Evolutionary conservation across 2,888 invertebrate species (phyloP), one percentile per base, ranked within the genome.

Genomic region (Drosophila greeni): DNA sequence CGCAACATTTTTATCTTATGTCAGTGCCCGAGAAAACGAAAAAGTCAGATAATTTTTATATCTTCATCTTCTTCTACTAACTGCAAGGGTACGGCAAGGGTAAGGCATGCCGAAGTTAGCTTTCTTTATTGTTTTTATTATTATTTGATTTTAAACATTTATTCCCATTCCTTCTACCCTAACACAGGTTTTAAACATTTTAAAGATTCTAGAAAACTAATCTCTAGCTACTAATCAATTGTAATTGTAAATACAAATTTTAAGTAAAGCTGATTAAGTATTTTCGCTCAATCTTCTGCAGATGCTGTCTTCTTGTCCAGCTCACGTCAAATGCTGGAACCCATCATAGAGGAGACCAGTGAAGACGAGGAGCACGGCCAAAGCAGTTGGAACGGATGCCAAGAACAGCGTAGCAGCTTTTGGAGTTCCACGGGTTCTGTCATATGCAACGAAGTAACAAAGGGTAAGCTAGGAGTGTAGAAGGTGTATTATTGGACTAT

Each of bases 271-370:
- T 20, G 20, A 18, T 45, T 12, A 14, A 20, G 14, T 6, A 31
- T 53, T 14, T 12, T 5, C n/a, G 3, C 6, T n/a, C 29, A 9
- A 20, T 14, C 11, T 7, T 1, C 66, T 53, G 0, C 72, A 88
- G 89, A 88, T 86, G 88, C 86, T 66, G 80, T 85, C 62, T 88
- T 85, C 66, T 70, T 89, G 64, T 87, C 88, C 51, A 86, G 77
- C 49, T 89, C 89, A 31, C 85, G 88, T 2, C 88, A 87, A 82
- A 87, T 89, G 84, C 91, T 95, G 90, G 95, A 96, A 89, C 95
- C 96, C 26, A 96, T 96, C 87, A 91, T 95, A 84, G 96, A 96
- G 89, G 96, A 96, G 89, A 95, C 95, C 18, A 95, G 95, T 76
- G 95, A 96, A 89, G 95, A 96, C 75, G 89, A 89, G 75, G 89